phyloP scores from a whole-genome alignment of 2,113 vertebrate genomes.

The Oryctolagus cuniculus region DNA sequence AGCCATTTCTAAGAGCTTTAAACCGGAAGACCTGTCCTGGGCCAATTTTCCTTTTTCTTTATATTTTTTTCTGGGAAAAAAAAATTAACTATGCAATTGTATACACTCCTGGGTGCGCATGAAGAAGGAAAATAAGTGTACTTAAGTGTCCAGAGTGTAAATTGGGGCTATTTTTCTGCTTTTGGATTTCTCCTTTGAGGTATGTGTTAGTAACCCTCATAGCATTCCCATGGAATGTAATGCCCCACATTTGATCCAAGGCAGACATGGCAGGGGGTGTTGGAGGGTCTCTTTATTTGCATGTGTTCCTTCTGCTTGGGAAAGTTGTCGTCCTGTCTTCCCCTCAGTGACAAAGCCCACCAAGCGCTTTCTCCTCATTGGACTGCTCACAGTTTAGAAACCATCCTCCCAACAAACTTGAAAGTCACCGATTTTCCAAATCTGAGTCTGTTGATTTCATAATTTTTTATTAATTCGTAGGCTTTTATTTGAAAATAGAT shows the following conservation, averaged over 20 bases:
- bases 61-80: conserved; percentile 2
- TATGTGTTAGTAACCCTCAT: background rate
- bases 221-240: background rate
- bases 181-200: conserved; percentile 56
- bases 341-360: background rate
- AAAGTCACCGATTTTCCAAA: conserved; percentile 60
- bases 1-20: conserved; percentile 81
- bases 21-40: conserved; percentile 68
- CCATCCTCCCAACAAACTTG: conserved; percentile 41
- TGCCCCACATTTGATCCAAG: conserved; percentile 25
- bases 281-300: background rate
- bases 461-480: conserved; percentile 42
- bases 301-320: conserved; percentile 31
- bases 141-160: conserved; percentile 62
- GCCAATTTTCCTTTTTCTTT: conserved; percentile 62
- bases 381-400: conserved; percentile 44
- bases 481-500: conserved; percentile 50
- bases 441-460: conserved; percentile 47
- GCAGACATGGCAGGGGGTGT: background rate
- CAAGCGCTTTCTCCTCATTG: conserved; percentile 6
- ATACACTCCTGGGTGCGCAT: conserved; percentile 65
- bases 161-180: conserved; percentile 51
- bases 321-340: background rate
- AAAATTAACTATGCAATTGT: conserved; percentile 82
- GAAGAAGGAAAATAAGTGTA: conserved; percentile 65